phyloP scores from a whole-genome alignment of 2,888 invertebrate species.

The Entomobrya multifasciata region DNA sequence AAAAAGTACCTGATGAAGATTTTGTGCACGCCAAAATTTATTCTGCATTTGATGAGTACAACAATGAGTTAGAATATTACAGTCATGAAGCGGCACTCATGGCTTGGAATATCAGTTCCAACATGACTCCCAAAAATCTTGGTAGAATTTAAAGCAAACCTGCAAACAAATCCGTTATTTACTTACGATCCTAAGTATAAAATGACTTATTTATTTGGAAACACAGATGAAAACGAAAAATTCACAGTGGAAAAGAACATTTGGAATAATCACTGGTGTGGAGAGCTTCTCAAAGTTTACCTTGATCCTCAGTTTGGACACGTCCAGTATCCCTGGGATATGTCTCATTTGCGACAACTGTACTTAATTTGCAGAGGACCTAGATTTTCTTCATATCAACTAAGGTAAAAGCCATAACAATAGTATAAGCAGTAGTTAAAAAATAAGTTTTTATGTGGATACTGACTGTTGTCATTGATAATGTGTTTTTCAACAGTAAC shows the following conservation, averaged over 20 bases:
- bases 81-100: constrained; percentile 72
- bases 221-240: constrained; percentile 72
- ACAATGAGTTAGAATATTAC: constrained; percentile 69
- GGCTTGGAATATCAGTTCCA: constrained; percentile 77
- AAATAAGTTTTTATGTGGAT: too few species aligned
- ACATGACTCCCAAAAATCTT: constrained; percentile 58
- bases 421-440: too few species aligned
- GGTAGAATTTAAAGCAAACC: constrained; percentile 47
- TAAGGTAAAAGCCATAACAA: constrained; percentile 82
- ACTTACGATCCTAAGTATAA: too few species aligned
- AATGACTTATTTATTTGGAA: too few species aligned
- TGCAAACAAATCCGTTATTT: background rate
- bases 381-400: constrained; percentile 83
- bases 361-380: constrained; percentile 86
- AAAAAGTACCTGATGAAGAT: constrained; percentile 34
- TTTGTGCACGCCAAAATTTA: constrained; percentile 43
- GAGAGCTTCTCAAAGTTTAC: constrained; percentile 61
- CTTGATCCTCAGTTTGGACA: constrained; percentile 40
- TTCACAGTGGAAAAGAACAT: constrained; percentile 73
- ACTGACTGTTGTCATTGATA: too few species aligned
- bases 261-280: constrained; percentile 79
- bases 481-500: constrained; percentile 81
- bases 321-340: constrained; percentile 43
- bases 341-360: constrained; percentile 82
- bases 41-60: constrained; percentile 65